Evolutionary conservation across 2,113 vertebrate species (phyloP).

Genomic region (Mormyrus iriodes): DNA sequence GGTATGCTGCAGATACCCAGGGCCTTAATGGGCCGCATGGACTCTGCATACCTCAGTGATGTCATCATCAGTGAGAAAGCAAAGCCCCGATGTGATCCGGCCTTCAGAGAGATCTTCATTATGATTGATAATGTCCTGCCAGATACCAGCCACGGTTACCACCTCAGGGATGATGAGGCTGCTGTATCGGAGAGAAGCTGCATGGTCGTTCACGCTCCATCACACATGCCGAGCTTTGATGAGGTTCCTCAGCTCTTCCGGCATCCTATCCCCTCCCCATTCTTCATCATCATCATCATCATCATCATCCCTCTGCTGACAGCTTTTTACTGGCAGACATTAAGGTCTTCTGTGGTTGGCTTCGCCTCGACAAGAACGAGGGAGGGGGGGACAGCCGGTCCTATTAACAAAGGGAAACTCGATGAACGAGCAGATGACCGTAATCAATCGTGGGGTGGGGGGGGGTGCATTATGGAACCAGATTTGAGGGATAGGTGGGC

Average conservation of each 20-base stretch:
- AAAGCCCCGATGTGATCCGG: neutral
- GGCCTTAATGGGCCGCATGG: neutral
- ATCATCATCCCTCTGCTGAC: neutral
- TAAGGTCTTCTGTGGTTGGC: conserved; percentile 1
- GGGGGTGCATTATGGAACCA: conserved; percentile 32
- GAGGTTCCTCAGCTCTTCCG: neutral
- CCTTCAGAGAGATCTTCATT: neutral
- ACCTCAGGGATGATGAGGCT: neutral
- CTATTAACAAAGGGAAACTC: conserved; percentile 20
- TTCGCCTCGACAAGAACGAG: neutral
- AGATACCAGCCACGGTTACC: neutral
- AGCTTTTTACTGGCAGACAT: neutral
- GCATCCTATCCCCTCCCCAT: neutral
- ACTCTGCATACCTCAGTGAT: neutral
- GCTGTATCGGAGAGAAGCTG: neutral
- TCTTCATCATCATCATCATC: neutral
- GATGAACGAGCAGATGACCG: conserved; percentile 15
- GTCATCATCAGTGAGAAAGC: neutral
- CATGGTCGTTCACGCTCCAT: neutral
- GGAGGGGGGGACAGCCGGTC: neutral
- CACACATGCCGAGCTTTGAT: neutral
- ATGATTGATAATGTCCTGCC: neutral
- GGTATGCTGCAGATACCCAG: neutral
- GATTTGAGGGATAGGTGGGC: conserved; percentile 27
- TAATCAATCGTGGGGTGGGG: conserved; percentile 27